These are phyloP conservation scores for Poecilia gillii DNA, from an alignment of 2,797 vertebrate genomes.

Conservation along the genomic window DNA sequence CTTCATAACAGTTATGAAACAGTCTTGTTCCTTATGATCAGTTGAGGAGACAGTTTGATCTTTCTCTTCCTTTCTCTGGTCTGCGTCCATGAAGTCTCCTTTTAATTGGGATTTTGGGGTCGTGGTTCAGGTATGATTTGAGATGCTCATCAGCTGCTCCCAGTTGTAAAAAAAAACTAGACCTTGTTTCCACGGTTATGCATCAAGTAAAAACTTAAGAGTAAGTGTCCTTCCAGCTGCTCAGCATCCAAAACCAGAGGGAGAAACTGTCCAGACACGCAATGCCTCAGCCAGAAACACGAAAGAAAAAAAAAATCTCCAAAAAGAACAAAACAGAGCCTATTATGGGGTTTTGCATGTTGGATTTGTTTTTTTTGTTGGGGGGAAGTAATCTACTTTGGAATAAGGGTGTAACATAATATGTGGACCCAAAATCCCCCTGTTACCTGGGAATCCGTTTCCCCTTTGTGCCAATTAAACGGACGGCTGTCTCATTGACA, in stretches of 20 bases:
- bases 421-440: background rate
- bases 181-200: background rate
- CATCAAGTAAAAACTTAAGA: background rate
- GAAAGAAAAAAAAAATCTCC: background rate
- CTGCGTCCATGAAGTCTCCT: background rate
- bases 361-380: too few species aligned
- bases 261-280: background rate
- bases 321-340: background rate
- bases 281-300: background rate
- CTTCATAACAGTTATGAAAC: background rate
- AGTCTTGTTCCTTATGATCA: background rate
- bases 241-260: background rate
- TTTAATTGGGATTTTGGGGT: background rate
- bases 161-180: background rate
- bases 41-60: background rate
- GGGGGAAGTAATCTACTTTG: background rate
- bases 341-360: too few species aligned
- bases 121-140: background rate
- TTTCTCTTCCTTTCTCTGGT: background rate
- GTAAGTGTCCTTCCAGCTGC: background rate
- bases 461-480: slow-evolving; percentile 55
- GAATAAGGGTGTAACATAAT: background rate
- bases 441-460: slow-evolving; percentile 22
- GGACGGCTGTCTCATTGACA: slow-evolving; percentile 46
- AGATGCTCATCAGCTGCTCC: background rate